Base-by-base conservation (phyloP, 37 sponge, comb jelly and placozoan species). In the Halisarca cf. caerulea region DNA sequence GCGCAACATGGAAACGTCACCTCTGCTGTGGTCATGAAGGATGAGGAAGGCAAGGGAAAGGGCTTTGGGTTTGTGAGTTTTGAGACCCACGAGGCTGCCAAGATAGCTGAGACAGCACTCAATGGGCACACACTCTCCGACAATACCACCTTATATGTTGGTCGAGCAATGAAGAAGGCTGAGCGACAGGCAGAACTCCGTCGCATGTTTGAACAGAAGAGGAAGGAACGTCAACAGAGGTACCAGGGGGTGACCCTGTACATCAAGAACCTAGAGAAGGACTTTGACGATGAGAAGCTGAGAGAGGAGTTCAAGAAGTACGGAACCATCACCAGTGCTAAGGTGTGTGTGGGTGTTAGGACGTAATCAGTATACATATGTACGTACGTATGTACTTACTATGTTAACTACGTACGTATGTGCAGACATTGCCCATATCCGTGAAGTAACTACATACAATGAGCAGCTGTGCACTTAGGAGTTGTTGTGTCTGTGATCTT, bases 181-280 rank as follows among this genome's bases (percentile, higher is more conserved):
- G 99, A 99, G 80, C 80, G 99, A 55, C 79, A 86, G 54, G 73
- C 62, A n/a, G 93, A 94, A 72, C 93, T 99, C 54, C 82, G 89
- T 43, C 83, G 93, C 57, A 83, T 80, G 62, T 91, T 75, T 70
- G 96, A 92, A 37, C 83, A 66, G 66, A 43, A 79, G 61, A 88
- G 82, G 45, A 83, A 83, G 83, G 90, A 92, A 77, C 69, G 87
- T n/a, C 53, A 59, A 17, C 86, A 83, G 41, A 88, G 92, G 35
- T 96, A 88, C 71, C 97, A 99, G 69, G 99, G 99, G 3, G 99
- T 99, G 45, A 99, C 96, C 82, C 78, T 99, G 59, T 99, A 96
- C 84, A 91, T 99, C 40, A 99, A 99, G 89, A 99, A 99, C 78
- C 90, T 99, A 9, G 99, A 99, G 57, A 97, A 99, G 80, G 92